phyloP scores from a whole-genome alignment of 1,140 invertebrate species.

The Holotrichia oblita region DNA sequence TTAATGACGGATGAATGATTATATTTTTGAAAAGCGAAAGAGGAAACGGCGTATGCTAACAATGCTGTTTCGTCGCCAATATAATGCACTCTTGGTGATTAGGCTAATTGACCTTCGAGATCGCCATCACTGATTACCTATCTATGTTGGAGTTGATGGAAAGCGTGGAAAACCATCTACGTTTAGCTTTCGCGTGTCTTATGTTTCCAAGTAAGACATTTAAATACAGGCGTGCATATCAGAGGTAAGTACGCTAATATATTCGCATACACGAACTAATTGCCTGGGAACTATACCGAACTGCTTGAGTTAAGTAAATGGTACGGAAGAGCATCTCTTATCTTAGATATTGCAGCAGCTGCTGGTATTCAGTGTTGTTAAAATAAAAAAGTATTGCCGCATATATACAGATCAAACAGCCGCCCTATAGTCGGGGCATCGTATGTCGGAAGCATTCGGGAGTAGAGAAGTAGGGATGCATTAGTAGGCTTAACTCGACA shows the following conservation, averaged over 20 bases:
- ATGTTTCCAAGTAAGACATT: slow-evolving; percentile 14
- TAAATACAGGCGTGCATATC: background rate
- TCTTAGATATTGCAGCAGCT: background rate
- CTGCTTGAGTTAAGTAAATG: background rate
- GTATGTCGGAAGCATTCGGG: too few species aligned
- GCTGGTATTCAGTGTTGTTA: too few species aligned
- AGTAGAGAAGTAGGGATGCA: too few species aligned
- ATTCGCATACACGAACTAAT: slow-evolving; percentile 21
- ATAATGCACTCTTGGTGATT: slow-evolving; percentile 23
- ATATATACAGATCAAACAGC: too few species aligned
- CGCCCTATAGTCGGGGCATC: too few species aligned
- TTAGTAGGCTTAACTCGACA: too few species aligned
- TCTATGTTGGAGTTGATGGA: background rate
- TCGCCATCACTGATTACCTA: background rate
- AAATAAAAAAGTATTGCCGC: too few species aligned
- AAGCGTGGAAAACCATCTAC: background rate
- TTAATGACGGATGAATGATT: slow-evolving; percentile 30
- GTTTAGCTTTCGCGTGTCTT: background rate
- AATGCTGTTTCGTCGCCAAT: slow-evolving; percentile 24
- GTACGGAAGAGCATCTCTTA: background rate
- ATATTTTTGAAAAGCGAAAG: slow-evolving; percentile 5
- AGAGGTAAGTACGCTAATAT: slow-evolving; percentile 4
- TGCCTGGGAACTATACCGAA: slow-evolving; percentile 5
- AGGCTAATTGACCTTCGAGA: slow-evolving; percentile 24
- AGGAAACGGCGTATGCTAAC: background rate